phyloP scores from a whole-genome alignment of 1,140 invertebrate species.

The Lucilia cuprina region DNA sequence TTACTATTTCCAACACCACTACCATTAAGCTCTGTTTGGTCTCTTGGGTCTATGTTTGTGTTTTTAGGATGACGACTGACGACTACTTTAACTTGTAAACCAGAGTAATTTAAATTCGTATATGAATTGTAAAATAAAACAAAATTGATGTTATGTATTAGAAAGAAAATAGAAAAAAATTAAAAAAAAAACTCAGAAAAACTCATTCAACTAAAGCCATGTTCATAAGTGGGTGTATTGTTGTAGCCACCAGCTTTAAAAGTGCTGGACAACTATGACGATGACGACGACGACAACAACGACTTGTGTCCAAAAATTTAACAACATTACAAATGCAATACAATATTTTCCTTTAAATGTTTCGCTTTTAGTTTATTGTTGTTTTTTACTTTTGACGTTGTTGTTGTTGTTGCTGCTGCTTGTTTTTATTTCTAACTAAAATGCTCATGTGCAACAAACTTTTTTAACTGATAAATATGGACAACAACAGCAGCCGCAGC shows the following conservation, averaged over 20 bases:
- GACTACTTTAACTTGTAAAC: background rate
- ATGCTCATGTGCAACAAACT: slow-evolving; percentile 33
- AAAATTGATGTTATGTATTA: background rate
- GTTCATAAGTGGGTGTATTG: slow-evolving; percentile 21
- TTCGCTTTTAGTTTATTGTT: background rate
- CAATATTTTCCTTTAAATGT: slow-evolving; percentile 8
- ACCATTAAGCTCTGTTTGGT: background rate
- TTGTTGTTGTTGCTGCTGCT: background rate
- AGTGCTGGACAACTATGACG: slow-evolving; percentile 7
- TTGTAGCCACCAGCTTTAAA: slow-evolving; percentile 27
- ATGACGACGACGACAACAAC: slow-evolving; percentile 7
- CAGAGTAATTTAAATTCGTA: background rate
- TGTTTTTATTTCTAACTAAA: background rate
- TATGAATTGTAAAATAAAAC: background rate
- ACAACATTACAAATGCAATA: slow-evolving; percentile 19
- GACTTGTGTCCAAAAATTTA: background rate
- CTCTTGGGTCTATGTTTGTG: background rate
- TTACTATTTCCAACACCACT: background rate
- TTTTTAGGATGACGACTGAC: background rate
- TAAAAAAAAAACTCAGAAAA: too few species aligned
- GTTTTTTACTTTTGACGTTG: background rate
- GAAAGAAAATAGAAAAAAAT: background rate
- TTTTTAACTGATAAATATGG: slow-evolving; percentile 9
- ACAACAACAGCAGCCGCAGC: background rate
- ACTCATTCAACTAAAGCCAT: background rate